Evolutionary conservation across 2,888 invertebrate species (phyloP).

Genomic region (Hybos culiciformis): DNA sequence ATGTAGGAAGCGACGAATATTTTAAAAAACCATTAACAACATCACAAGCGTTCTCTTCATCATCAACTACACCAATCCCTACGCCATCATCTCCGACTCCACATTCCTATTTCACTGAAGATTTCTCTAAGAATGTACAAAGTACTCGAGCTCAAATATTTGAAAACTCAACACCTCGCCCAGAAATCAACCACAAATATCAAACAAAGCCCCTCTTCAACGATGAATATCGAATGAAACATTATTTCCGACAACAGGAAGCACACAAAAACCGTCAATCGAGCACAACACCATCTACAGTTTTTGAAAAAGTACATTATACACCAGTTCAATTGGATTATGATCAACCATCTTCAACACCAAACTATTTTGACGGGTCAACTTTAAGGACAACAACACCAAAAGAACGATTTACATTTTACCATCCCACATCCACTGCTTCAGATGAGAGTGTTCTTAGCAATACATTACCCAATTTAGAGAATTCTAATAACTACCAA

Average conservation of each 20-base stretch:
- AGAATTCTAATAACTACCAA: neutral
- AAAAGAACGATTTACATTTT: slow-evolving; percentile 26
- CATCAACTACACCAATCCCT: slow-evolving; percentile 32
- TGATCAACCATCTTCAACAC: slow-evolving; percentile 19
- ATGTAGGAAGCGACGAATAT: slow-evolving; percentile 30
- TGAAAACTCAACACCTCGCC: slow-evolving; percentile 13
- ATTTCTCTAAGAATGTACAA: slow-evolving; percentile 25
- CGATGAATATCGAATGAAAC: slow-evolving; percentile 33
- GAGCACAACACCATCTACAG: slow-evolving; percentile 16
- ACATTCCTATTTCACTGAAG: slow-evolving; percentile 21
- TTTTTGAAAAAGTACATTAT: slow-evolving; percentile 27
- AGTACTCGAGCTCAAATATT: slow-evolving; percentile 27
- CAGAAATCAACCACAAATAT: slow-evolving; percentile 14
- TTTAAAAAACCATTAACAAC: slow-evolving; percentile 21
- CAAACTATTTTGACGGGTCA: slow-evolving; percentile 17
- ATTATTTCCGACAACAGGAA: slow-evolving; percentile 33
- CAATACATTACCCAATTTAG: slow-evolving; percentile 17
- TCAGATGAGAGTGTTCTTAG: slow-evolving; percentile 20
- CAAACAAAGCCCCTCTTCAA: slow-evolving; percentile 18
- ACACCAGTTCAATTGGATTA: slow-evolving; percentile 26
- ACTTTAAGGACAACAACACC: slow-evolving; percentile 17
- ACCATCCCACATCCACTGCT: slow-evolving; percentile 22
- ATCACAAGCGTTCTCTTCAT: slow-evolving; percentile 21
- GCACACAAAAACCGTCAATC: slow-evolving; percentile 28
- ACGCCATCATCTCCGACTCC: slow-evolving; percentile 33